A percentile compares a stretch with the other conserved stretches of the same genome.
Evolutionary conservation across 2,113 vertebrate species (phyloP).

Genomic region (Lophotis ruficrista): DNA sequence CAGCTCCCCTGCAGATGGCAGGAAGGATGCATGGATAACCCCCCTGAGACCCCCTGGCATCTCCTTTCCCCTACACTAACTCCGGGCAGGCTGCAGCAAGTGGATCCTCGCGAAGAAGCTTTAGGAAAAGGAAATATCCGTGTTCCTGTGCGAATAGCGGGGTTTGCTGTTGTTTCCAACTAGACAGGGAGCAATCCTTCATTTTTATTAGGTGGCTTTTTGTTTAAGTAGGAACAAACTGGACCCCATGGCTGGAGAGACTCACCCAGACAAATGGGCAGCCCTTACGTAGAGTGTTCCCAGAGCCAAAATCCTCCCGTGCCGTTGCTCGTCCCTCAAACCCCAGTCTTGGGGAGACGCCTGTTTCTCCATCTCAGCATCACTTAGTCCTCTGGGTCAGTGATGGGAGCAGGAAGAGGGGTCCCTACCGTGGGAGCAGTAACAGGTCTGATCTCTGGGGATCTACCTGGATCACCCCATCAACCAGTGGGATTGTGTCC

Average conservation of each 20-base stretch:
- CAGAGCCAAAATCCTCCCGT: background rate
- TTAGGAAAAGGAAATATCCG: background rate
- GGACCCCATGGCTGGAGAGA: background rate
- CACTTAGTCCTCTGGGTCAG: background rate
- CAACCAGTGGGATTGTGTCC: background rate
- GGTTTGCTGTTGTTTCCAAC: background rate
- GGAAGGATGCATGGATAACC: background rate
- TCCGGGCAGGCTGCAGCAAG: background rate
- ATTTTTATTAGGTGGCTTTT: background rate
- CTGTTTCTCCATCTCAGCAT: background rate
- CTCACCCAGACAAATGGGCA: background rate
- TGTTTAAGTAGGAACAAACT: background rate
- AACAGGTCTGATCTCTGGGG: background rate
- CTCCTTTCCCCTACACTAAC: background rate
- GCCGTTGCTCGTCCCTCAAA: background rate
- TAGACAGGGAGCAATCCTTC: background rate
- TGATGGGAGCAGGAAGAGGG: background rate
- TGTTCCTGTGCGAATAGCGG: background rate
- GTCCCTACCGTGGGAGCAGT: background rate
- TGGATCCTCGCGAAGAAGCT: background rate
- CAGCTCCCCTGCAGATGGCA: background rate
- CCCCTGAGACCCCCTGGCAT: fast-evolving
- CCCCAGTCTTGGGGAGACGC: too few species aligned
- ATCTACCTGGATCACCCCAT: background rate
- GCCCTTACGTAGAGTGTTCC: background rate